Percentiles rank a stretch among this genome's conserved stretches.
These are phyloP conservation scores for Chelon labrosus DNA, from an alignment of 2,797 vertebrate species.

Conservation along the genomic window DNA sequence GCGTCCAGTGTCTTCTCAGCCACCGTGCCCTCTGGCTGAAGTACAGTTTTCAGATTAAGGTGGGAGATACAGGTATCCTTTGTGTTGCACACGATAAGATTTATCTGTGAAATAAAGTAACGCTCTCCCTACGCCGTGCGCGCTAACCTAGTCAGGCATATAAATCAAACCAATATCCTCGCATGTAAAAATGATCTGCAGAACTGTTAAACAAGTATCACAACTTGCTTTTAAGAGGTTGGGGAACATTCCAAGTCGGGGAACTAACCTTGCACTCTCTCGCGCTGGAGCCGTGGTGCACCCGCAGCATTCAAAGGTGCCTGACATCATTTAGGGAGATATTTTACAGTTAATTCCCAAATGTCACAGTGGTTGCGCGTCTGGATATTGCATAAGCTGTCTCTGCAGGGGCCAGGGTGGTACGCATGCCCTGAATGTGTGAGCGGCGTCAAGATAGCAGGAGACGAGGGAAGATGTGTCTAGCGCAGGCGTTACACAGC, in stretches of 20 bases:
- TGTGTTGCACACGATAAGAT: not conserved
- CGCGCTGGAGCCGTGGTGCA: conserved; percentile 25
- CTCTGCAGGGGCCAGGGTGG: conserved; percentile 39
- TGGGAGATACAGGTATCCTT: not conserved
- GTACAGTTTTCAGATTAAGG: conserved; percentile 12
- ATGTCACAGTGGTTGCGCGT: conserved; percentile 55
- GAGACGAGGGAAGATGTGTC: conserved; percentile 14
- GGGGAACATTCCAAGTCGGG: conserved; percentile 39
- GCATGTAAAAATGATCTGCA: conserved; percentile 1
- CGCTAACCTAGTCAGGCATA: too few species aligned
- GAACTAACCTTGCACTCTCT: conserved; percentile 27
- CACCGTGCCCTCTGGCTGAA: not conserved
- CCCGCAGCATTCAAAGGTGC: conserved; percentile 46
- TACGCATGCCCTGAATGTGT: conserved; percentile 41
- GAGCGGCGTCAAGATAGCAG: conserved; percentile 11
- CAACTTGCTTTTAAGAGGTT: conserved; percentile 20
- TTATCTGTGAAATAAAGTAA: conserved; percentile 18
- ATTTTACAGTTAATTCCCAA: conserved; percentile 59
- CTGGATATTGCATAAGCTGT: conserved; percentile 48
- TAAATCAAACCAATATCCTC: too few species aligned
- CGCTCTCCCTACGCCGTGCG: too few species aligned
- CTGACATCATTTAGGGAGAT: conserved; percentile 61
- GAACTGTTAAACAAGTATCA: conserved; percentile 14
- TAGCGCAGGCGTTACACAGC: conserved; percentile 8
- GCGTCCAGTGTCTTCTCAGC: conserved; percentile 37